Evolutionary conservation across 2,797 vertebrate genomes (phyloP).

Genomic region (Peromyscus aztecus): DNA sequence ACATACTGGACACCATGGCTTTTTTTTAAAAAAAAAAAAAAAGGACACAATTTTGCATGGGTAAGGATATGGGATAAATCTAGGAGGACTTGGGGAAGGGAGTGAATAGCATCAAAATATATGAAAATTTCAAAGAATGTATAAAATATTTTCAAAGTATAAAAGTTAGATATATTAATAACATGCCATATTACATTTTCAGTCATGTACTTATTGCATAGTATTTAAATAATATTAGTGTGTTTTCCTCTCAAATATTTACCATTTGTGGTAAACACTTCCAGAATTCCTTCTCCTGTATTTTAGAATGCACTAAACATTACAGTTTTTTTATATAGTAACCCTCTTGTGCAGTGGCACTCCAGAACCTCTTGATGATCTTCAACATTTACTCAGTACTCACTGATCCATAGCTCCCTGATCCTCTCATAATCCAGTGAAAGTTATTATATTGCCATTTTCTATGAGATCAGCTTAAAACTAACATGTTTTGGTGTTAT

Average conservation of each 20-base stretch:
- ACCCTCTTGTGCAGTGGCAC: not conserved
- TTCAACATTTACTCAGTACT: not conserved
- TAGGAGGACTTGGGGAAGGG: too few relatives aligned
- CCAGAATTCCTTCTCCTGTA: not conserved
- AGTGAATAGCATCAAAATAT: not conserved
- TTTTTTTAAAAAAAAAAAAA: too few relatives aligned
- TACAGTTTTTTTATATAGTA: not conserved
- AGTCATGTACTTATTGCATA: not conserved
- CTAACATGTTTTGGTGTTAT: not conserved
- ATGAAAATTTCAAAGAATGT: not conserved
- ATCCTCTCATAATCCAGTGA: not conserved
- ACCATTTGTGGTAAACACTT: not conserved
- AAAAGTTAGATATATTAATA: not conserved
- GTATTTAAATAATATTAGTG: not conserved
- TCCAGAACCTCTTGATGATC: not conserved
- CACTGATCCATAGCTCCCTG: not conserved
- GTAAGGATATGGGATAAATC: too few relatives aligned
- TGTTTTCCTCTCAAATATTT: not conserved
- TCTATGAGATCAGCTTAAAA: not conserved
- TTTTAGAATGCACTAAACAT: not conserved
- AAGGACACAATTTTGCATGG: not conserved
- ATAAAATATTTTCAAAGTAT: not conserved
- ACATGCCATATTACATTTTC: not conserved
- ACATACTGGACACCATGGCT: not conserved
- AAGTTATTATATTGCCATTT: not conserved